These are phyloP conservation scores for Clarias platycephalus DNA, from an alignment of 2,797 vertebrate genomes.

Conservation along the genomic window DNA sequence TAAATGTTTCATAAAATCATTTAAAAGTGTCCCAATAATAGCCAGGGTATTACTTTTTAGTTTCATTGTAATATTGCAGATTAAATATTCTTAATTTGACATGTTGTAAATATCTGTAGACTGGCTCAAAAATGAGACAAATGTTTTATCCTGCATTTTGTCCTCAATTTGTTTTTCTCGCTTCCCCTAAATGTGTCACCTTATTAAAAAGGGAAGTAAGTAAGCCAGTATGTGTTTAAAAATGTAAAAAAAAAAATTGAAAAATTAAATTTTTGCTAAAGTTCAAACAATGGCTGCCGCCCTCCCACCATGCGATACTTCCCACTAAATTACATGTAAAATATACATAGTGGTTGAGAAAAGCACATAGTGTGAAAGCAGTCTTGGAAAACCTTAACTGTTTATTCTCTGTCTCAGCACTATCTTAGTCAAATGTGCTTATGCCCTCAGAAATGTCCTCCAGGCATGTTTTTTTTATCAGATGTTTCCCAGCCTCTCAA, in stretches of 20 bases:
- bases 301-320: background rate
- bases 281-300: background rate
- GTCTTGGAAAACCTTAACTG: conserved; percentile 20
- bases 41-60: background rate
- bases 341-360: background rate
- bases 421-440: conserved; percentile 15
- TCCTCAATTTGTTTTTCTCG: background rate
- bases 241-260: background rate
- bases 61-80: background rate
- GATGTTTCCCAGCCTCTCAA: conserved; percentile 32
- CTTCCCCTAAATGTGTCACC: background rate
- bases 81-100: background rate
- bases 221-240: background rate
- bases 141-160: background rate
- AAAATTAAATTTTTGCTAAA: background rate
- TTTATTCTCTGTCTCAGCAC: conserved; percentile 17
- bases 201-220: background rate
- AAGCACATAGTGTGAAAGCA: background rate
- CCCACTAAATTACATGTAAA: conserved; percentile 2
- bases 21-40: background rate
- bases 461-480: conserved; percentile 29
- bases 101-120: background rate
- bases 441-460: conserved; percentile 33
- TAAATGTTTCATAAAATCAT: background rate
- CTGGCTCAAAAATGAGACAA: background rate